These are phyloP conservation scores for Morone chrysops DNA, from an alignment of 2,113 vertebrate genomes.

Conservation along the genomic window DNA sequence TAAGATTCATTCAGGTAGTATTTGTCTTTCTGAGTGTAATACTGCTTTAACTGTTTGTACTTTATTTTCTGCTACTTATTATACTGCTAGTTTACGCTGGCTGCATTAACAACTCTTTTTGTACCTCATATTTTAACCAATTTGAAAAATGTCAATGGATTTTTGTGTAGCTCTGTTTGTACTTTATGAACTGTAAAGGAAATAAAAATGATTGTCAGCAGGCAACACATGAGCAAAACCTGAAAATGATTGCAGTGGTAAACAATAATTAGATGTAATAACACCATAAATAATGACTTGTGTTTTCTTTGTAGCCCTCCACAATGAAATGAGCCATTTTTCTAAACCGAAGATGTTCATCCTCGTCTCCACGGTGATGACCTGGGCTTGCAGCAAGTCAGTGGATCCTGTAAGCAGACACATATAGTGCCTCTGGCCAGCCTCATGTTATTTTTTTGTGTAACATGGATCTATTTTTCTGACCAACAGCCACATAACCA, in stretches of 20 bases:
- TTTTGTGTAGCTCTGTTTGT: too few relatives aligned
- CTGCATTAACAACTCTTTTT: too few relatives aligned
- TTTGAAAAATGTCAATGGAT: too few relatives aligned
- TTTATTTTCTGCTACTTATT: too few relatives aligned
- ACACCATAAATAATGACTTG: background rate
- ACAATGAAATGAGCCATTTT: conserved; percentile 81
- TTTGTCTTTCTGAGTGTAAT: too few relatives aligned
- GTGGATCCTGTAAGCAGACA: conserved; percentile 86
- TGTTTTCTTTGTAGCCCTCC: conserved; percentile 83
- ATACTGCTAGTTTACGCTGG: too few relatives aligned
- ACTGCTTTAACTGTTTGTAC: too few relatives aligned
- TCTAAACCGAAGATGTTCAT: conserved; percentile 89
- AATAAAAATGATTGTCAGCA: background rate
- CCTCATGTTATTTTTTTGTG: background rate
- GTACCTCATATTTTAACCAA: too few relatives aligned
- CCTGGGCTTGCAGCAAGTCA: conserved; percentile 89
- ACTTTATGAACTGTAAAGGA: too few relatives aligned
- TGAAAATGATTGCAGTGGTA: background rate
- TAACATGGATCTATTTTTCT: background rate
- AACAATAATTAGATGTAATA: background rate
- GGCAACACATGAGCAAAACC: background rate
- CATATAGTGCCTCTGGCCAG: background rate
- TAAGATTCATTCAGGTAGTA: too few relatives aligned
- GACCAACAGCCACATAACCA: background rate
- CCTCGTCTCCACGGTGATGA: conserved; percentile 94